Evolutionary conservation across 2,113 vertebrate genomes (phyloP).

Genomic region (Macroglossus sobrinus): DNA sequence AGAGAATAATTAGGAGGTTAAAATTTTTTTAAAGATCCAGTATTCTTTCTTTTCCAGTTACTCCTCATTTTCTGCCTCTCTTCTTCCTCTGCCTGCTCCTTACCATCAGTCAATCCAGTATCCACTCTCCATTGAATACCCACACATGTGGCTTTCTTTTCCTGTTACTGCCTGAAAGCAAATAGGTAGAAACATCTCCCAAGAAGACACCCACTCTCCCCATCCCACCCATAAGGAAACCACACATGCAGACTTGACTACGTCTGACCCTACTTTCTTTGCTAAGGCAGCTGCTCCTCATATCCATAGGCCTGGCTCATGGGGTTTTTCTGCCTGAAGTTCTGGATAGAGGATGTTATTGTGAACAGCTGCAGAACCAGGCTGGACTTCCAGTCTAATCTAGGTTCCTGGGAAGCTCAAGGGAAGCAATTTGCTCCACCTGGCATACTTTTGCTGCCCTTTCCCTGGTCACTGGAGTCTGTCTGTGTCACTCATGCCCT

Average conservation of each 20-base stretch:
- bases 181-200: neutral
- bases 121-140: neutral
- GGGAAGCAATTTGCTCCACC: neutral
- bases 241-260: neutral
- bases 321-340: neutral
- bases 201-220: neutral
- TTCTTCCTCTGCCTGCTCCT: neutral
- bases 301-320: neutral
- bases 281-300: neutral
- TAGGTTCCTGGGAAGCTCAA: neutral
- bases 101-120: neutral
- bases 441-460: neutral
- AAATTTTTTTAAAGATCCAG: neutral
- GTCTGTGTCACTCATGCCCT: neutral
- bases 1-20: neutral
- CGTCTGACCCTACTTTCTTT: neutral
- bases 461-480: neutral
- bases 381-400: neutral
- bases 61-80: neutral
- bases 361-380: conserved; percentile 14
- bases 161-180: neutral
- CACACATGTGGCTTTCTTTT: neutral
- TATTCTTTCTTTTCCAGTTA: neutral
- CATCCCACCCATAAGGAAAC: neutral
- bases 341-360: neutral